These are phyloP conservation scores for Lindbergichthys nudifrons DNA, from an alignment of 2,797 vertebrate genomes.

Conservation along the genomic window DNA sequence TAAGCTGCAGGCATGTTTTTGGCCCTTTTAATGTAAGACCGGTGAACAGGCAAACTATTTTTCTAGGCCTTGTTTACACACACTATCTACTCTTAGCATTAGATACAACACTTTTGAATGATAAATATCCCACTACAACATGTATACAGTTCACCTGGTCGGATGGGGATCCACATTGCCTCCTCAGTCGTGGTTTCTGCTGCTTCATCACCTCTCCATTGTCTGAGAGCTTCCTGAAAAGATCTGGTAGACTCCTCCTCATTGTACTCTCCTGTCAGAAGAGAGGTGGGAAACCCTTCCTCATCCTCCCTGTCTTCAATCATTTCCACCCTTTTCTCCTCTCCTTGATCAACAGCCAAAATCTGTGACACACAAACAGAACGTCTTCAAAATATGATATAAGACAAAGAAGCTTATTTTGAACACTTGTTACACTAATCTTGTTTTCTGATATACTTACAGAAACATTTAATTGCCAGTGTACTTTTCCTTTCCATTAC, in stretches of 20 bases:
- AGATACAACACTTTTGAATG: too few species aligned
- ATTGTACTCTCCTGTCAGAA: conserved; percentile 81
- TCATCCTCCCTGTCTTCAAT: conserved; percentile 25
- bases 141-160: conserved; percentile 79
- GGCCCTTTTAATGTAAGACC: too few species aligned
- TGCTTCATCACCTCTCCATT: conserved; percentile 81
- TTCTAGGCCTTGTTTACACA: too few species aligned
- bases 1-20: too few species aligned
- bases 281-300: conserved; percentile 27
- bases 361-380: conserved; percentile 63
- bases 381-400: neutral
- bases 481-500: too few species aligned
- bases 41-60: too few species aligned
- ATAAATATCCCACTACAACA: too few species aligned
- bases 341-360: conserved; percentile 39
- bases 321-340: conserved; percentile 48
- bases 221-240: conserved; percentile 87
- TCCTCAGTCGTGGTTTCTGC: conserved; percentile 1
- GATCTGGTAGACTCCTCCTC: conserved; percentile 85
- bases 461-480: too few species aligned
- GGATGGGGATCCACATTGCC: conserved; percentile 18
- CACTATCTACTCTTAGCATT: too few species aligned
- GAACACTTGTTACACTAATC: too few species aligned
- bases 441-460: too few species aligned
- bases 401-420: too few species aligned